Evolutionary conservation across 2,113 vertebrate genomes (phyloP).

Genomic region (Ctenomys sociabilis): DNA sequence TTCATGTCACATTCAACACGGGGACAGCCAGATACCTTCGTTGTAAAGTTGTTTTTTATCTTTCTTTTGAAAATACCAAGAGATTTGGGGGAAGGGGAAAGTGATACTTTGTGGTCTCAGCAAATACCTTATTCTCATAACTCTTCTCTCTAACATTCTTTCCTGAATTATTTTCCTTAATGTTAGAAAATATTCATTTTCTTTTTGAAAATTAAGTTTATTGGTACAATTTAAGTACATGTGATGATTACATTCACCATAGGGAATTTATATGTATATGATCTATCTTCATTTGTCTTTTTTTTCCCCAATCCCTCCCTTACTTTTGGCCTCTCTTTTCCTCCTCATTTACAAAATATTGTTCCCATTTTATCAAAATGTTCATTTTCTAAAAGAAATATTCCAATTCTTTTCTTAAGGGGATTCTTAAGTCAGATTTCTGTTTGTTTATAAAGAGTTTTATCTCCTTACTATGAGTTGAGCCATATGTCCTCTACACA

Average conservation of each 20-base stretch:
- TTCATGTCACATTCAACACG: neutral
- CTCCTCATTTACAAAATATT: neutral
- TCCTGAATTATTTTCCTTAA: neutral
- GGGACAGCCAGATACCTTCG: neutral
- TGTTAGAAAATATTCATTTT: slow-evolving; percentile 25
- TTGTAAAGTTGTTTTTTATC: neutral
- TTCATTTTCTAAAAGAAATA: neutral
- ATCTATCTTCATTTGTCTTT: neutral
- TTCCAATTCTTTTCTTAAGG: neutral
- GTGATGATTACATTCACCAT: neutral
- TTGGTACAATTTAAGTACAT: neutral
- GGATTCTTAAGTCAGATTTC: neutral
- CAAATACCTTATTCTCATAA: neutral
- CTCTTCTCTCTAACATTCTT: neutral
- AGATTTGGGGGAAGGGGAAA: rapidly evolving
- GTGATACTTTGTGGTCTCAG: neutral
- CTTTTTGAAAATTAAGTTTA: neutral
- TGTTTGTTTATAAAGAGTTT: neutral
- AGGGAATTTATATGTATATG: neutral
- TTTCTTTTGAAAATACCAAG: neutral
- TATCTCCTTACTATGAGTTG: neutral
- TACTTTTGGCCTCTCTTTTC: neutral
- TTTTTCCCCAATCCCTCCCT: neutral
- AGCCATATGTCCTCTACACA: neutral
- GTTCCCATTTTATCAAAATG: neutral